Evolutionary conservation across 2,797 vertebrate genomes (phyloP).

Genomic region (Semotilus atromaculatus): DNA sequence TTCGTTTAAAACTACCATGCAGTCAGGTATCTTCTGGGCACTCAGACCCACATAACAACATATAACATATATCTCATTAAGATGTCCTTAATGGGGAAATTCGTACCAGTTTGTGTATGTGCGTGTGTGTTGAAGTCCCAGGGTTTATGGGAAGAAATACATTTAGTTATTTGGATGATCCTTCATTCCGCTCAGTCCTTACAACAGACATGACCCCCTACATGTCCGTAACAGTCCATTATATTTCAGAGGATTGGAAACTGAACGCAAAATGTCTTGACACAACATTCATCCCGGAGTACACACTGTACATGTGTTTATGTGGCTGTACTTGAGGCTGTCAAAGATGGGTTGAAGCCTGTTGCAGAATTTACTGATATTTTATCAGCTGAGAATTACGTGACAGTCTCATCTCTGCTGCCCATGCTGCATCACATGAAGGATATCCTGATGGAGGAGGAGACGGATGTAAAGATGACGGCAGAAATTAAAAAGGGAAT

Average conservation of each 20-base stretch:
- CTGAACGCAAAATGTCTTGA: constrained; percentile 7
- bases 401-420: background rate
- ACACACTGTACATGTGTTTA: no score
- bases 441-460: background rate
- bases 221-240: constrained; percentile 9
- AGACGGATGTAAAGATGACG: background rate
- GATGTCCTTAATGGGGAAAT: no score
- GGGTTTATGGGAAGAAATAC: no score
- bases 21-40: no score
- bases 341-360: background rate
- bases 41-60: no score
- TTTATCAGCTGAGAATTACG: background rate
- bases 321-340: background rate
- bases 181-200: no score
- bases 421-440: background rate
- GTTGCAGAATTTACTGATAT: background rate
- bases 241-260: background rate
- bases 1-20: no score
- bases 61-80: no score
- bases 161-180: no score
- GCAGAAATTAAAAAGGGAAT: background rate
- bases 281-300: constrained; percentile 14
- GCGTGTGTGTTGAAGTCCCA: no score
- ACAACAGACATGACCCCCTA: no score
- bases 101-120: no score